Evolutionary conservation across 2,888 invertebrate species (phyloP).

Genomic region (Emmelina monodactyla): DNA sequence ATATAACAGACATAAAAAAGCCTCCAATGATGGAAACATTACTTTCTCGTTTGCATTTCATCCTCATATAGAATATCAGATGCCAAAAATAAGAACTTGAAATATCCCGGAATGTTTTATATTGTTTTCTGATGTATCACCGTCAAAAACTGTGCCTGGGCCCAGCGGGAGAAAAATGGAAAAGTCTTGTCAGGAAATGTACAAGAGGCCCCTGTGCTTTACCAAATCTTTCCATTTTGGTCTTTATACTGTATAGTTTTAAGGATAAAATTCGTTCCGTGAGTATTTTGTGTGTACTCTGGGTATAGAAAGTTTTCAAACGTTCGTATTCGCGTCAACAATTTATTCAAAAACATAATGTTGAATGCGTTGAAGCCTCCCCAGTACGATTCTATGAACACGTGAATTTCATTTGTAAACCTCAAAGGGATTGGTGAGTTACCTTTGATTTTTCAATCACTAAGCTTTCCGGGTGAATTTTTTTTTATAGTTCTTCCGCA

Average conservation of each 20-base stretch:
- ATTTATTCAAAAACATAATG: not conserved
- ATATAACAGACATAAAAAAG: no score
- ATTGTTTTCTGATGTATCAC: slow-evolving; percentile 34
- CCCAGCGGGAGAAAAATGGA: slow-evolving; percentile 34
- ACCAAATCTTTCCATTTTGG: not conserved
- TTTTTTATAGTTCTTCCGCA: no score
- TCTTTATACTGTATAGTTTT: not conserved
- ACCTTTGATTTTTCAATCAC: not conserved
- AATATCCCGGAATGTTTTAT: slow-evolving; percentile 15
- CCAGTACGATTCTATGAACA: not conserved
- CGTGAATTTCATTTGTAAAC: not conserved
- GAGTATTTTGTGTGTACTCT: not conserved
- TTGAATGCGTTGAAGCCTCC: not conserved
- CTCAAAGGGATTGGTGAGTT: not conserved
- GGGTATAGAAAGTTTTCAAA: not conserved
- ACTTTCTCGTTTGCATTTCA: no score
- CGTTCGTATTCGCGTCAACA: not conserved
- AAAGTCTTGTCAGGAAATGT: slow-evolving; percentile 31
- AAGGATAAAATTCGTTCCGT: not conserved
- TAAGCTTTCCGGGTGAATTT: not conserved
- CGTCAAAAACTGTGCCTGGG: slow-evolving; percentile 22
- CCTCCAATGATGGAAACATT: no score
- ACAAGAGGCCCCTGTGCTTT: not conserved
- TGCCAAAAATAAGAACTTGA: no score
- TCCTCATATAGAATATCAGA: no score